These are phyloP conservation scores for Melieria crassipennis DNA, from an alignment of 2,888 invertebrate species.

Conservation along the genomic window DNA sequence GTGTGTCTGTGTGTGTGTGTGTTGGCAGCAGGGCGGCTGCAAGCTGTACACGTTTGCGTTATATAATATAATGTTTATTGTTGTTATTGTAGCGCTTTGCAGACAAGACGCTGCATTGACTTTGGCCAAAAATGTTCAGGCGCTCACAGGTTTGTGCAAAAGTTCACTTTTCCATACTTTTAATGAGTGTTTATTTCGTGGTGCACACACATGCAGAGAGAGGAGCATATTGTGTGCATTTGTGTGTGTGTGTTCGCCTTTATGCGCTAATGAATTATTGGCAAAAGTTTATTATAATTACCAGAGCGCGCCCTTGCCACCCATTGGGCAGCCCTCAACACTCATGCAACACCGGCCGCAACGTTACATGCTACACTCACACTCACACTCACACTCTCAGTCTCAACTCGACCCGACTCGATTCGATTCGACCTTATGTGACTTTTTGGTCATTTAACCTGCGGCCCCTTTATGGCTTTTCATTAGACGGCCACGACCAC, in stretches of 20 bases:
- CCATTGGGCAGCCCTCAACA: not conserved
- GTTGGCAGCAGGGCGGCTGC: not conserved
- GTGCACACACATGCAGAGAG: not conserved
- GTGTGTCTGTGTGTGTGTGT: not conserved
- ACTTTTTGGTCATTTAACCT: conserved; percentile 27
- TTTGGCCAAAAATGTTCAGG: no score
- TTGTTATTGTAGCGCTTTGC: not conserved
- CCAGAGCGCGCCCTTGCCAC: not conserved
- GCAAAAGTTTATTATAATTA: conserved; percentile 37
- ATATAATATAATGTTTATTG: conserved; percentile 1
- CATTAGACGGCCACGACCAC: not conserved
- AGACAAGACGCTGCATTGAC: no score
- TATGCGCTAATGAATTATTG: conserved; percentile 37
- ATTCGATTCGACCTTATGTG: not conserved
- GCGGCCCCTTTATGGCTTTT: conserved; percentile 24
- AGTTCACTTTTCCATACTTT: conserved; percentile 16
- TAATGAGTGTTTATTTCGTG: conserved; percentile 8
- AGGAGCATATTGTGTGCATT: not conserved
- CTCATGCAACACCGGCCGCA: not conserved
- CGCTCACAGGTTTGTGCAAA: conserved; percentile 11
- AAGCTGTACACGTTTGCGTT: not conserved
- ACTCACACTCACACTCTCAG: not conserved
- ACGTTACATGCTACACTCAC: not conserved
- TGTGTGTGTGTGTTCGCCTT: conserved; percentile 16
- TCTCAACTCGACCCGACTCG: not conserved